phyloP scores from a whole-genome alignment of 2,113 vertebrate species.

The Rhizomys pruinosus region DNA sequence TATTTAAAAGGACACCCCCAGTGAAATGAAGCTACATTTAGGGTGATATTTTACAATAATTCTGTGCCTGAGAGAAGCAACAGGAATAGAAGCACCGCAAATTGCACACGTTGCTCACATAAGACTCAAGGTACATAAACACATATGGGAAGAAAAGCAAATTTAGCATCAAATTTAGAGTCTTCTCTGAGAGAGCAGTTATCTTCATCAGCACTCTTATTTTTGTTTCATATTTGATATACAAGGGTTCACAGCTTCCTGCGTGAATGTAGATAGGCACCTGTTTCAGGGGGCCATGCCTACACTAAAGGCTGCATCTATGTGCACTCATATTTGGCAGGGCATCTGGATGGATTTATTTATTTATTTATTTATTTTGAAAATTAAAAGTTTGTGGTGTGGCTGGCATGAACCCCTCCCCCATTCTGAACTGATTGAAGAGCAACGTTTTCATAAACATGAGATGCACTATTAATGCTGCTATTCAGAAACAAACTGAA shows the following conservation, averaged over 20 bases:
- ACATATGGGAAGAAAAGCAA: constrained; percentile 71
- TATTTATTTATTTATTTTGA: too few relatives aligned
- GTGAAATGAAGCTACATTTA: constrained; percentile 56
- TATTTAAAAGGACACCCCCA: constrained; percentile 55
- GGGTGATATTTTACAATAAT: constrained; percentile 66
- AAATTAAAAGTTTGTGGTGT: too few relatives aligned
- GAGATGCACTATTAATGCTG: constrained; percentile 26
- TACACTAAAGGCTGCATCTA: constrained; percentile 29
- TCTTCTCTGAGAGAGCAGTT: constrained; percentile 63
- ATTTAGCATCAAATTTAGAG: constrained; percentile 58
- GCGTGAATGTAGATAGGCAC: constrained; percentile 71
- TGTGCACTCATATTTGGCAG: constrained; percentile 47
- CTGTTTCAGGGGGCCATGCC: constrained; percentile 51
- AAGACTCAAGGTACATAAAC: constrained; percentile 74
- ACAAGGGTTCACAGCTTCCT: constrained; percentile 50
- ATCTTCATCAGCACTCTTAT: constrained; percentile 66
- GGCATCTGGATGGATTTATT: constrained; percentile 64
- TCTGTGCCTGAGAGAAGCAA: constrained; percentile 26
- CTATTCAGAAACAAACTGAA: not conserved
- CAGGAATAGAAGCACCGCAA: constrained; percentile 68
- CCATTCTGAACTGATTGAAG: not conserved
- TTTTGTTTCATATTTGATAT: constrained; percentile 51
- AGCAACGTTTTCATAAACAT: constrained; percentile 40
- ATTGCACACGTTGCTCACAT: constrained; percentile 49
- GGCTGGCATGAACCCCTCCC: too few relatives aligned